Base-by-base conservation (phyloP, 2,113 vertebrate species). In the Pyxicephalus adspersus region DNA sequence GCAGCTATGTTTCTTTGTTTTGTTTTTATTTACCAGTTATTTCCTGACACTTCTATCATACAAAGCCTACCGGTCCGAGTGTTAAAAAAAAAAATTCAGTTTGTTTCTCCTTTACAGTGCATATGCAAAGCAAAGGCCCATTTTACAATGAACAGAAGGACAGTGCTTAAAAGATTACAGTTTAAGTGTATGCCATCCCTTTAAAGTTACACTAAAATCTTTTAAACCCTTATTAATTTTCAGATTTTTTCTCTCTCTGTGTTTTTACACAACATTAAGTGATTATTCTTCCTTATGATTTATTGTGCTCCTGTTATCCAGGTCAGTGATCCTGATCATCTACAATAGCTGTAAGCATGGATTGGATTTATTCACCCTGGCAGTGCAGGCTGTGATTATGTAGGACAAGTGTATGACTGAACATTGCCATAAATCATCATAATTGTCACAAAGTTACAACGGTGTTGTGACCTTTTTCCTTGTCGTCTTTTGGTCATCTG, bases 401-500 rank as follows among this genome's bases (percentile, higher is more conserved):
- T 31, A 72, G 45, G 16, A 26, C 19, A 73, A 58, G 45, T 70
- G 22, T 18, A 29, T 55, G 34, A 22, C 54, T 74, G 71, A 60
- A 18, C 25, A 4, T 5, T 25, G 71, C 71, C 3, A 58, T 74
- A 74, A 38, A 74, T 74, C 71, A 23, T 38, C 29, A 25, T 38
- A 74, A 74, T 58, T 60, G 71, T 38, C 58, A 74, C 52, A 31
- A 8, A 3, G 26, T 23, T 74, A 74, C 70, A 31, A 11, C 13
- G 9, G 29, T 25, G 55, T 74, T 23, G 25, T 58, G 71, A 74
- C 71, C 71, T 54, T 18, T 58, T 74, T 38, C 71, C 70, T 58
- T 25, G 18, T 72, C 26, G 25, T 28, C 28, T 34, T 73, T 54
- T 58, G 20, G 20, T 58, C 51, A 60, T 60, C 71, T 29, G 29